Percentiles rank a stretch among this genome's conserved stretches.
These are phyloP conservation scores for Phaetusa simplex DNA, from an alignment of 2,113 vertebrate genomes.

Conservation along the genomic window DNA sequence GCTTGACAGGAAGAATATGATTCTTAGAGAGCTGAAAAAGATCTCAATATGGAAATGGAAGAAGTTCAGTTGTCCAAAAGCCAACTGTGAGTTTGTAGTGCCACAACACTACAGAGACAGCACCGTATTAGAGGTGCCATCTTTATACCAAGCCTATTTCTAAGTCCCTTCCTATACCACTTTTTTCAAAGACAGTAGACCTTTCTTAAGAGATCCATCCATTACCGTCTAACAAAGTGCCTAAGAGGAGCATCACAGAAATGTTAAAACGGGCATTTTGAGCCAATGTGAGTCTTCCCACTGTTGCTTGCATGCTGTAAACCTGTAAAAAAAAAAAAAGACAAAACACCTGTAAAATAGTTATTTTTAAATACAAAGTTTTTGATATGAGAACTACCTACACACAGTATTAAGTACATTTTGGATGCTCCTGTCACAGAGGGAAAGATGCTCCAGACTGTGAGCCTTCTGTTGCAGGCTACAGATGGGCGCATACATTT, in stretches of 20 bases:
- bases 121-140: not conserved
- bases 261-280: not conserved
- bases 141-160: not conserved
- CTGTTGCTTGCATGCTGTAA: not conserved
- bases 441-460: slow-evolving; percentile 19
- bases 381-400: not conserved
- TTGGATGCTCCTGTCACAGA: not conserved
- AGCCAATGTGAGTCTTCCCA: not conserved
- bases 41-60: not conserved
- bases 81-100: not conserved
- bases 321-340: not conserved
- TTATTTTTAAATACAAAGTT: not conserved
- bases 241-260: not conserved
- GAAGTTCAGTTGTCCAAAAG: not conserved
- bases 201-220: not conserved
- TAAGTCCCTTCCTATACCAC: not conserved
- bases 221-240: not conserved
- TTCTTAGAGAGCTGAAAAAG: not conserved
- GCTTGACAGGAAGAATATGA: not conserved
- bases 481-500: slow-evolving; percentile 46
- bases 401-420: not conserved
- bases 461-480: slow-evolving; percentile 27
- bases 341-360: not conserved
- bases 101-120: not conserved
- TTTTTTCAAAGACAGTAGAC: not conserved